phyloP scores from a whole-genome alignment of 2,113 vertebrate species.

The Gobiocypris rarus region DNA sequence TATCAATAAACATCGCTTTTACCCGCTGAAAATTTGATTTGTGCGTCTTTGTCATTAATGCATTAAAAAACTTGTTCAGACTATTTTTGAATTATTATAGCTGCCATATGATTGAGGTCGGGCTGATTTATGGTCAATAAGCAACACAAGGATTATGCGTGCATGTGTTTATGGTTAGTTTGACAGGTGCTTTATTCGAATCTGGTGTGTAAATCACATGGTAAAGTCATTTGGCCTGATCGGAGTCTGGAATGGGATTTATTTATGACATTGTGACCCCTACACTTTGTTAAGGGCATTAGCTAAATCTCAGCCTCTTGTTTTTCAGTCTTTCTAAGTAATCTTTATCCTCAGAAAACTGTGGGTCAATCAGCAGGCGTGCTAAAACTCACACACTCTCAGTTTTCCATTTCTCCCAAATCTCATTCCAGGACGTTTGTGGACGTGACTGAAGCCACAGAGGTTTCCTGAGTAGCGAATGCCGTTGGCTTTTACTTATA shows the following conservation, averaged over 20 bases:
- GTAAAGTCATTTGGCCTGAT: neutral
- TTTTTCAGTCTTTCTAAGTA: neutral
- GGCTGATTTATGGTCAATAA: neutral
- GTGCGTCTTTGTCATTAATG: neutral
- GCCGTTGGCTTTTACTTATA: neutral
- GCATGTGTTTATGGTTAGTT: neutral
- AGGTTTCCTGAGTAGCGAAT: neutral
- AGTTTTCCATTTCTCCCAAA: neutral
- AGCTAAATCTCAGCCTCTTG: neutral
- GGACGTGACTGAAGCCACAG: conserved; percentile 53
- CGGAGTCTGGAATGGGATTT: neutral
- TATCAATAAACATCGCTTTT: conserved; percentile 24
- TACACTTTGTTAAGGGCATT: neutral
- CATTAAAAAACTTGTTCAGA: neutral
- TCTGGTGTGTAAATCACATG: no score
- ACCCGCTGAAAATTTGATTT: neutral
- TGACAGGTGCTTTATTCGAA: neutral
- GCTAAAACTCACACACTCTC: neutral
- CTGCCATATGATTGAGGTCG: neutral
- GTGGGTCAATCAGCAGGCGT: neutral
- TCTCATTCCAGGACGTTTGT: conserved; percentile 15
- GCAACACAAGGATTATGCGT: neutral
- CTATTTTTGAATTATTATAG: neutral
- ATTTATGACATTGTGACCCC: neutral
- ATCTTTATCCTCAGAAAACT: neutral